Conservation (phyloP, 1,140 invertebrate genomes). For the Drosophila miranda region DNA sequence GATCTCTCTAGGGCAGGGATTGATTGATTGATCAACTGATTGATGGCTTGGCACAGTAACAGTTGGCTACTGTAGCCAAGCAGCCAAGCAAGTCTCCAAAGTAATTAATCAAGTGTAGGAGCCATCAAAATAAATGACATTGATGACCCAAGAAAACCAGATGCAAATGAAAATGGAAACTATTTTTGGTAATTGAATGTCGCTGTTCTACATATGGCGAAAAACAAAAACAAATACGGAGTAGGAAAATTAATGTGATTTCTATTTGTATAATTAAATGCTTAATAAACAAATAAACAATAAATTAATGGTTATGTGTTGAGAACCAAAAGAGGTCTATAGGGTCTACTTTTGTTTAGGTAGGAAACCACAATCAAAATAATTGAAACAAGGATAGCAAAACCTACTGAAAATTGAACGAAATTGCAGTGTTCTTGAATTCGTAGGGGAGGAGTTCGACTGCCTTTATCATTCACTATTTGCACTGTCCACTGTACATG, state of each 20-base stretch:
- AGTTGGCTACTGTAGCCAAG: slow-evolving; percentile 16
- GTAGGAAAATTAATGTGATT: not conserved
- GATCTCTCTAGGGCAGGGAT: slow-evolving; percentile 52
- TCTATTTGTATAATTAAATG: not conserved
- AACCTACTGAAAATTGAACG: too few species aligned
- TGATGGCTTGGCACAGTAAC: slow-evolving; percentile 31
- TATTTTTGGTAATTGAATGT: slow-evolving; percentile 24
- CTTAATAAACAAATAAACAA: not conserved
- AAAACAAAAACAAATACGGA: slow-evolving; percentile 1
- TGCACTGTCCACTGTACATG: too few species aligned
- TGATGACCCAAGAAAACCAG: slow-evolving; percentile 21
- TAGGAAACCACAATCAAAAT: too few species aligned
- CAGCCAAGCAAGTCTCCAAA: not conserved
- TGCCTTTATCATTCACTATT: too few species aligned
- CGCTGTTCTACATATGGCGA: slow-evolving; percentile 4
- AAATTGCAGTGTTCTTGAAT: too few species aligned
- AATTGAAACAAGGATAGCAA: too few species aligned
- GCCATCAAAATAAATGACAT: slow-evolving; percentile 39
- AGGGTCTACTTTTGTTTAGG: too few species aligned
- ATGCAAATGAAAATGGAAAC: not conserved
- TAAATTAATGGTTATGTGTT: not conserved
- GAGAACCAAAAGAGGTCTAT: too few species aligned
- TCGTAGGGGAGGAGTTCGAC: too few species aligned
- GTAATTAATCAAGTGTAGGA: slow-evolving; percentile 44
- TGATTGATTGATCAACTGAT: slow-evolving; percentile 51